Base-by-base conservation (phyloP, 1,140 invertebrate genomes). In the Coelopa frigida region DNA sequence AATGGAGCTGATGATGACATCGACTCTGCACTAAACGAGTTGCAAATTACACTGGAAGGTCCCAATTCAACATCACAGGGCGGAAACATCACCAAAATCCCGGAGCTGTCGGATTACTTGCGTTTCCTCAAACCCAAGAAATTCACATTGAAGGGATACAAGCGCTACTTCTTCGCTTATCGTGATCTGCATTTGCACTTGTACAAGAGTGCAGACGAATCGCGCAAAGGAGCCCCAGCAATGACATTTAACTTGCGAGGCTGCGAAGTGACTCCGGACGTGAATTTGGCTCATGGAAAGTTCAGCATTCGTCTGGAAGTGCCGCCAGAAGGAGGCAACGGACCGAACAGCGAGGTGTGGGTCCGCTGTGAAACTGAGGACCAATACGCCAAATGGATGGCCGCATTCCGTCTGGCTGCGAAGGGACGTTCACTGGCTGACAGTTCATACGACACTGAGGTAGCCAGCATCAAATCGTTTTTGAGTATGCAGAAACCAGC, bases 381-480 rank as follows among this genome's bases (percentile, higher is more conserved):
- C 20, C 93, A 98, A 68, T 99, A 98, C 71, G 93, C 95, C 8
- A 87, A 87, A 65, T 99, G 96, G 96, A 91, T 99, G 85, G 94
- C 95, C 10, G 96, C 95, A 2, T 96, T 92, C 65, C 82, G 89
- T 52, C 73, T 99, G 41, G 96, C 93, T 0, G 82, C 94, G 4
- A 94, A 97, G 71, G 95, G 95, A 3, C 86, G 95, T 51, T 94
- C 84, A 17, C 71, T 90, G 5, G 95, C 95, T 0, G 95, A 98
- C 68, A 83, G 89, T 48, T 85, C 87, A 1, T 99, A 96, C 71
- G 87, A 92, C 33, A 78, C 78, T 15, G 96, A 99, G 74, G 91
- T 97, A 4, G 82, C 85, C 52, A 84, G 83, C 4, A 94, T 98
- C 52, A 73, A 79, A 48, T 84, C 89, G 5, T 87, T 98, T 54